These are phyloP conservation scores for Artemia sinica DNA, from an alignment of 2,888 invertebrate species.

Conservation along the genomic window DNA sequence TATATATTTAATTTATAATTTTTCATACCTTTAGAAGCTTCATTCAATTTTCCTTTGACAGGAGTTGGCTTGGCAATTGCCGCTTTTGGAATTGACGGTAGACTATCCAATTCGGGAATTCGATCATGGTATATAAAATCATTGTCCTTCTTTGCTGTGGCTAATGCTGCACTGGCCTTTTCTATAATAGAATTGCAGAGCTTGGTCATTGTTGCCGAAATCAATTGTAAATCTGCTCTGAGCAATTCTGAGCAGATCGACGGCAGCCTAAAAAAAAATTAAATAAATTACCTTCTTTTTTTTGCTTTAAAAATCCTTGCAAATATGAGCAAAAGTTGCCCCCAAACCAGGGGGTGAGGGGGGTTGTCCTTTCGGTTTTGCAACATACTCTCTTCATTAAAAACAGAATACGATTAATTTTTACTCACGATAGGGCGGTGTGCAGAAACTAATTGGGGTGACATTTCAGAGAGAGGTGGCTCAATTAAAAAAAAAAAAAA, in stretches of 20 bases:
- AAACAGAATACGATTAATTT: no score
- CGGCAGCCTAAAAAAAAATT: constrained; percentile 33
- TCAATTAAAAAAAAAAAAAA: no score
- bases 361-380: no score
- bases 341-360: no score
- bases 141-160: constrained; percentile 79
- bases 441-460: no score
- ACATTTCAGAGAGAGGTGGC: no score
- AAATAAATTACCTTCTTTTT: no score
- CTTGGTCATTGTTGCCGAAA: constrained; percentile 21
- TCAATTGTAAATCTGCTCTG: constrained; percentile 43
- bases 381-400: no score
- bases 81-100: constrained; percentile 64
- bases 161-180: constrained; percentile 50
- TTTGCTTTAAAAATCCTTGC: no score
- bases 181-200: constrained; percentile 26
- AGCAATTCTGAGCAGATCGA: constrained; percentile 55
- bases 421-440: no score
- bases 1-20: neutral
- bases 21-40: constrained; percentile 44
- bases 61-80: constrained; percentile 62
- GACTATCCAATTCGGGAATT: constrained; percentile 61
- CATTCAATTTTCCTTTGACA: constrained; percentile 45
- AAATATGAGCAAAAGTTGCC: no score
- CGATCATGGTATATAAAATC: constrained; percentile 98